Evolutionary conservation across 1,140 invertebrate species (phyloP), one percentile per base, ranked within the genome.

Genomic region (Apolygus lucorum): DNA sequence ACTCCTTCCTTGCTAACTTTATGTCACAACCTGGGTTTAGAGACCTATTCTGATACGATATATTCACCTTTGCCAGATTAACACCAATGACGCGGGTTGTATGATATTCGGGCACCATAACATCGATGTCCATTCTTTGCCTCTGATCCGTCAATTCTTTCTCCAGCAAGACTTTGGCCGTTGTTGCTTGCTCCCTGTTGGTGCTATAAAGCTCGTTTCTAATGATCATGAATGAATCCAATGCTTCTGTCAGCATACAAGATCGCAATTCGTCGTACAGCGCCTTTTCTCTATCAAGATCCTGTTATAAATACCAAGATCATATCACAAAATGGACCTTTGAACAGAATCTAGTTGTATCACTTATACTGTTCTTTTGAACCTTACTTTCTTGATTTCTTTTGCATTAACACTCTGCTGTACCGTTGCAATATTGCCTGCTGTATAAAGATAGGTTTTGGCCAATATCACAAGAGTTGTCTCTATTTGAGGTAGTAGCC

Each of bases 361-460:
- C 34, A 42, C 4, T 42, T 42, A 8, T 17, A 42, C 4, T 42
- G 34, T 8, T 52, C n/a, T 25, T 34, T 42, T 26, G 21, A 14
- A 17, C 1, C 13, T 25, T 54, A 70, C 69, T 28, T 27, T 28
- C 4, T 42, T 49, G n/a, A 59, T 63, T 28, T 59, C 25, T 26
- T 2, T 34, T n/a, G 52, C 21, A 22, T 24, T 17, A 13, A 34
- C 17, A 1, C 0, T 1, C 26, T 29, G 65, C 26, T 71, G 70
- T 22, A n/a, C 49, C 8, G 17, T 49, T 34, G 67, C 28, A 1
- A 71, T 52, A 11, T 52, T 17, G 22, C 14, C 62, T 64, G 67
- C 70, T 1, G 26, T 63, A n/a, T 21, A 14, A 24, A 68, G 63
- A 24, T 68, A 28, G 8, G 17, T 71, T n/a, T 42, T 42, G 1